Evolutionary conservation across 1,140 invertebrate genomes (phyloP).

Genomic region (Drosophila nannoptera): DNA sequence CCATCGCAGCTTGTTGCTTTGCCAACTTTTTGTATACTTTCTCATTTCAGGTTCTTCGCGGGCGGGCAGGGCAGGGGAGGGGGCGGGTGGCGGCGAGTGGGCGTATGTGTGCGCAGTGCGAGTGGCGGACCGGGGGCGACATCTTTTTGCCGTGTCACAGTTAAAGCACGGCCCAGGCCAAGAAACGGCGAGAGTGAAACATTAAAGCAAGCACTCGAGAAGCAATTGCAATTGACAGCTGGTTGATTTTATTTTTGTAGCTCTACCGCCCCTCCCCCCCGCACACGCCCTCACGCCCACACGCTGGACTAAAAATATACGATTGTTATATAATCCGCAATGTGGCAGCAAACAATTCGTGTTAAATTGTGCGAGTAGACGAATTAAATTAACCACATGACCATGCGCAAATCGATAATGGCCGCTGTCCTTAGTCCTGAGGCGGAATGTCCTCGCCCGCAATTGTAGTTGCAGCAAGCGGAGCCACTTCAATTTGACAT

Average conservation of each 20-base stretch:
- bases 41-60: slow-evolving; percentile 20
- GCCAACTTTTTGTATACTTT: slow-evolving; percentile 56
- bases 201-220: background rate
- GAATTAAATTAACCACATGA: slow-evolving; percentile 41
- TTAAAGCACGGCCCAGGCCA: slow-evolving; percentile 19
- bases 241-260: slow-evolving; percentile 7
- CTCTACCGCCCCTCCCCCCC: background rate
- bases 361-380: slow-evolving; percentile 37
- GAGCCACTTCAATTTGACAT: no score
- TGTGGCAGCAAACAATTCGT: slow-evolving; percentile 32
- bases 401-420: slow-evolving; percentile 36
- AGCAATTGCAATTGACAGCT: slow-evolving; percentile 25
- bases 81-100: background rate
- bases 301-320: slow-evolving; percentile 9
- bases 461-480: no score
- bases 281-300: no score
- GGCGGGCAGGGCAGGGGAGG: background rate
- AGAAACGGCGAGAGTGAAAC: background rate
- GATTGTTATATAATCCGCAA: slow-evolving; percentile 30
- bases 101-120: background rate
- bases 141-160: slow-evolving; percentile 16
- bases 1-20: slow-evolving; percentile 74
- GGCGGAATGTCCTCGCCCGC: background rate
- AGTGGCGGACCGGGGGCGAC: background rate
- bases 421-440: slow-evolving; percentile 1